Evolutionary conservation across 2,888 invertebrate genomes (phyloP).

Genomic region (Callyntrura guangdongensis): DNA sequence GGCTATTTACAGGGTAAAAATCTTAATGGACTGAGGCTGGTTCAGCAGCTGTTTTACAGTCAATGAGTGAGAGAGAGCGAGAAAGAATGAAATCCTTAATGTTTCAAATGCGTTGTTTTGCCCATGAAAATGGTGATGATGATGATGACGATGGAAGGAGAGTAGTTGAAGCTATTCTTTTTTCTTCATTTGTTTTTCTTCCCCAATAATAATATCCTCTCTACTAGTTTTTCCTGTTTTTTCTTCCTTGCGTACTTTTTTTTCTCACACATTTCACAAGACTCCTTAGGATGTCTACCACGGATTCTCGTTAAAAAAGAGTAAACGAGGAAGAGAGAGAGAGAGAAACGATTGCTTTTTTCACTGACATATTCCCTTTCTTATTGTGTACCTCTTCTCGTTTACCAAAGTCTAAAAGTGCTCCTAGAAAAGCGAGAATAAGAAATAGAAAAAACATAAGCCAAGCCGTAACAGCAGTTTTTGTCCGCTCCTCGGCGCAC

Average conservation of each 20-base stretch:
- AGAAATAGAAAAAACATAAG: neutral
- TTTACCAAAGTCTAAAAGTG: constrained; percentile 48
- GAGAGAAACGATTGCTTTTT: constrained; percentile 52
- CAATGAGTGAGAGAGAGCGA: neutral
- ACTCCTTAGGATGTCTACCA: neutral
- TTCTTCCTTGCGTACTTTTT: constrained; percentile 12
- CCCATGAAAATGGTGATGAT: constrained; percentile 21
- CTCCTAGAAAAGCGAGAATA: neutral
- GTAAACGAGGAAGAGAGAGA: neutral
- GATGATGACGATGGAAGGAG: constrained; percentile 18
- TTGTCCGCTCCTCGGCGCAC: neutral
- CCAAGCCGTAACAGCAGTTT: neutral
- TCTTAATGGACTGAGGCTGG: constrained; percentile 63
- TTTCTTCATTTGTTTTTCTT: constrained; percentile 55
- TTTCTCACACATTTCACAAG: constrained; percentile 16
- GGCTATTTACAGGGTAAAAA: constrained; percentile 54
- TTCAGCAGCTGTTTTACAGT: constrained; percentile 50
- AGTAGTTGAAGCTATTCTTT: neutral
- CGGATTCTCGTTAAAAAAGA: neutral
- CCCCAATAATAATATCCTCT: constrained; percentile 39
- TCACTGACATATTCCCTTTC: constrained; percentile 55
- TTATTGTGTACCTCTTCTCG: constrained; percentile 52
- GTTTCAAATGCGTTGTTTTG: constrained; percentile 60
- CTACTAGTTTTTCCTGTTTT: constrained; percentile 14
- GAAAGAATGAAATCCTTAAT: constrained; percentile 35